Evolutionary conservation across 1,140 invertebrate genomes (phyloP).

Genomic region (Dreissena rostriformis): DNA sequence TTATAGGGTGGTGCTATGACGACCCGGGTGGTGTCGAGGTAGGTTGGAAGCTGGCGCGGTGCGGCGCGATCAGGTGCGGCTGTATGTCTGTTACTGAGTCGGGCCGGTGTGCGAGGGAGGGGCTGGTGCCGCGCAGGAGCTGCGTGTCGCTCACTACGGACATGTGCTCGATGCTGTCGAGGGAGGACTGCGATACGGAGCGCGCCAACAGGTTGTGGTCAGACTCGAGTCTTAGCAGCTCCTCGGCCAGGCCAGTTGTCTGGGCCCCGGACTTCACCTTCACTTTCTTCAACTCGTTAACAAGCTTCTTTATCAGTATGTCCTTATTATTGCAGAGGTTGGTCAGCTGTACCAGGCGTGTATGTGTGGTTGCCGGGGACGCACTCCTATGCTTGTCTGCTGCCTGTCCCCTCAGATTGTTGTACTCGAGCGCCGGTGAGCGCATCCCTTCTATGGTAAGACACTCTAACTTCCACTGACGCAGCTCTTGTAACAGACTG

Average conservation of each 20-base stretch:
- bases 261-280: conserved; percentile 48
- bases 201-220: conserved; percentile 36
- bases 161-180: conserved; percentile 51
- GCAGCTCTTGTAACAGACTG: conserved; percentile 63
- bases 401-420: conserved; percentile 64
- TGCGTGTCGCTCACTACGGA: conserved; percentile 49
- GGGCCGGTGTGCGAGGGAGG: conserved; percentile 8
- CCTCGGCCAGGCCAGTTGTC: conserved; percentile 63
- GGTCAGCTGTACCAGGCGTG: too few species aligned
- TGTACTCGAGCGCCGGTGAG: conserved; percentile 71
- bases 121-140: too few species aligned
- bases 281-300: conserved; percentile 59
- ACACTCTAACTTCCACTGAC: conserved; percentile 71
- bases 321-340: too few species aligned
- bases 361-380: too few species aligned
- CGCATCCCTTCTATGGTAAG: conserved; percentile 70
- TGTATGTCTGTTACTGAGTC: too few species aligned
- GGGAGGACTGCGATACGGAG: conserved; percentile 56
- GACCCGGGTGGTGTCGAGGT: too few species aligned
- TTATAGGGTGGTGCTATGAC: too few species aligned
- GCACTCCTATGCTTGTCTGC: too few species aligned
- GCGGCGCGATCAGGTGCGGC: too few species aligned
- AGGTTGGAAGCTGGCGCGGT: too few species aligned
- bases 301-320: conserved; percentile 63
- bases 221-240: conserved; percentile 63